Evolutionary conservation across 2,113 vertebrate genomes (phyloP).

Genomic region (Thalassoma bifasciatum): DNA sequence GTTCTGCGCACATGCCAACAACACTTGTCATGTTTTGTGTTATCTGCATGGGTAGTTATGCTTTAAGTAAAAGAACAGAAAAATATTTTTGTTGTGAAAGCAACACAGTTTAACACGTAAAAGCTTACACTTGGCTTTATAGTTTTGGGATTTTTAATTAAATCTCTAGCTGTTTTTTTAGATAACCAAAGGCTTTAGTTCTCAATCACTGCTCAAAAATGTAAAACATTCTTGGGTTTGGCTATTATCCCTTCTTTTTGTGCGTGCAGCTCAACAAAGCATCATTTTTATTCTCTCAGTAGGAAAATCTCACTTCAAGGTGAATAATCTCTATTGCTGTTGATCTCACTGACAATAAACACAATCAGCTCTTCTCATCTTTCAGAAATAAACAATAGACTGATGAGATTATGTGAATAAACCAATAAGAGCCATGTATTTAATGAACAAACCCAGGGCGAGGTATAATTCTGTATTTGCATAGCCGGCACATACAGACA

Average conservation of each 20-base stretch:
- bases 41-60: neutral
- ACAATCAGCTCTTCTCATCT: neutral
- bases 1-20: slow-evolving; percentile 1
- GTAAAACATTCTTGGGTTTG: neutral
- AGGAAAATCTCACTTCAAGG: neutral
- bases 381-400: neutral
- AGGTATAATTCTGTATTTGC: too few relatives aligned
- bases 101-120: too few relatives aligned
- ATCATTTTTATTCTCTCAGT: neutral
- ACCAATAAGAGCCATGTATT: neutral
- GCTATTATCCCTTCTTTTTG: neutral
- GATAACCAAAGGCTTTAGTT: too few relatives aligned
- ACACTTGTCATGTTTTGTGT: neutral
- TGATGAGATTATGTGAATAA: neutral
- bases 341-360: neutral
- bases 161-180: too few relatives aligned
- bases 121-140: too few relatives aligned
- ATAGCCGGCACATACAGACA: too few relatives aligned
- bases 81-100: too few relatives aligned
- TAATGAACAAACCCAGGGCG: neutral
- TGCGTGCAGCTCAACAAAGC: too few relatives aligned
- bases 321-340: neutral
- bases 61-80: too few relatives aligned
- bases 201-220: neutral
- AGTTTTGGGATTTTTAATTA: too few relatives aligned